A percentile compares a stretch with the other conserved stretches of the same genome.
Conservation (phyloP, 2,797 vertebrate species). For the Hirundo rustica region DNA sequence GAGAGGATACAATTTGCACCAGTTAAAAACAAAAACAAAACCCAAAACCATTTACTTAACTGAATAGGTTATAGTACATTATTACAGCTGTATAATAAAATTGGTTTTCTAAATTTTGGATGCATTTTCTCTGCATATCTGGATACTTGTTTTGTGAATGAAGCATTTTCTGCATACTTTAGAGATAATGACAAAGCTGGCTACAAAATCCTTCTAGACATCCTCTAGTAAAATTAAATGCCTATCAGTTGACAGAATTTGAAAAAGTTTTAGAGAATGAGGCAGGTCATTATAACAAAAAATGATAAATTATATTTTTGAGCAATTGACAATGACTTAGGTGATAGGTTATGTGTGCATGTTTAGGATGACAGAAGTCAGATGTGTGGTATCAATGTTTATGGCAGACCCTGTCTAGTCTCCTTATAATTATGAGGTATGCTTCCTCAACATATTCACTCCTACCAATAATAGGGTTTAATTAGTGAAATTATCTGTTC, state of each 20-base stretch:
- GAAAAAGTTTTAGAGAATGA: neutral
- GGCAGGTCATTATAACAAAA: neutral
- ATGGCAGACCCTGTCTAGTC: neutral
- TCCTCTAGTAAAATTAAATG: neutral
- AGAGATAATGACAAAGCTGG: neutral
- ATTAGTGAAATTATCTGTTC: neutral
- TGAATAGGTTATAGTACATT: neutral
- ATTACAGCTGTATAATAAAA: neutral
- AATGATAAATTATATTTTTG: neutral
- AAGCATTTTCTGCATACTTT: neutral
- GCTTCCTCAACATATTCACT: neutral
- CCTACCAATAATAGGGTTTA: neutral
- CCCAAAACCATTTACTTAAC: neutral
- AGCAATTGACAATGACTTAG: neutral
- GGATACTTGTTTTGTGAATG: neutral
- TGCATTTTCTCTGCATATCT: neutral
- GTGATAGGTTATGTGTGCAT: accelerated
- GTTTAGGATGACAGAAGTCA: neutral
- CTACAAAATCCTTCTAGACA: neutral
- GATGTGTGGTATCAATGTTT: neutral
- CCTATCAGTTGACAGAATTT: neutral
- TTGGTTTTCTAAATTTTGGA: neutral
- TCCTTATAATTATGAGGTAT: neutral
- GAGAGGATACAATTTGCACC: neutral
- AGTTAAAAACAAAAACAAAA: neutral